Conservation (phyloP, 2,797 vertebrate genomes). For the Peromyscus eremicus region DNA sequence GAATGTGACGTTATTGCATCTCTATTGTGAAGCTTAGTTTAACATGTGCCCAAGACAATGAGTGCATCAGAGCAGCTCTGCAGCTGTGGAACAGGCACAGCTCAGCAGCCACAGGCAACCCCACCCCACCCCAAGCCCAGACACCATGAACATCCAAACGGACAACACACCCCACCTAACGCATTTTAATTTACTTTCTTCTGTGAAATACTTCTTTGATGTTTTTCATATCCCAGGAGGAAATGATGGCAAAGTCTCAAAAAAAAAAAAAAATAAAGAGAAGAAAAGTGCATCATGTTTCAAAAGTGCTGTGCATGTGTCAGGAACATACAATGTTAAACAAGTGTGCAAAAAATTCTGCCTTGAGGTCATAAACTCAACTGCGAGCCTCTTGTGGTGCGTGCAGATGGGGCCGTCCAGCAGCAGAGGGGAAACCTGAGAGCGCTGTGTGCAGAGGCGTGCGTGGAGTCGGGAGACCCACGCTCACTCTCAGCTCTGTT, state of each 20-base stretch:
- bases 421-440: not conserved
- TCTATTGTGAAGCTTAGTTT: not conserved
- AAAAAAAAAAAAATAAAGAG: slow-evolving; percentile 54
- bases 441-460: not conserved
- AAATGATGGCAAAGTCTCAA: slow-evolving; percentile 74
- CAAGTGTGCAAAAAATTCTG: slow-evolving; percentile 61
- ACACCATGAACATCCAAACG: slow-evolving; percentile 4
- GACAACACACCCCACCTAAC: slow-evolving; percentile 2
- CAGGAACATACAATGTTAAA: slow-evolving; percentile 24
- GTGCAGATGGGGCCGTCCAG: not conserved
- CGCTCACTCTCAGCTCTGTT: not conserved
- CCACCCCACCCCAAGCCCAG: not conserved
- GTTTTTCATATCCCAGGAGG: slow-evolving; percentile 62
- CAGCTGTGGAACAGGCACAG: not conserved
- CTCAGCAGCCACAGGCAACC: not conserved
- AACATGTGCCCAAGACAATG: slow-evolving; percentile 13
- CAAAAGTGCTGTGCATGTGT: slow-evolving; percentile 83
- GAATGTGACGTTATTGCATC: not conserved
- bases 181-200: slow-evolving; percentile 57
- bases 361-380: slow-evolving; percentile 37
- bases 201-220: slow-evolving; percentile 67
- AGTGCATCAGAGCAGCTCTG: not conserved
- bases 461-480: not conserved
- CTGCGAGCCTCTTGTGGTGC: not conserved
- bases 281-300: slow-evolving; percentile 87